Conservation (phyloP, 2,113 vertebrate species). For the Pluvialis apricaria region DNA sequence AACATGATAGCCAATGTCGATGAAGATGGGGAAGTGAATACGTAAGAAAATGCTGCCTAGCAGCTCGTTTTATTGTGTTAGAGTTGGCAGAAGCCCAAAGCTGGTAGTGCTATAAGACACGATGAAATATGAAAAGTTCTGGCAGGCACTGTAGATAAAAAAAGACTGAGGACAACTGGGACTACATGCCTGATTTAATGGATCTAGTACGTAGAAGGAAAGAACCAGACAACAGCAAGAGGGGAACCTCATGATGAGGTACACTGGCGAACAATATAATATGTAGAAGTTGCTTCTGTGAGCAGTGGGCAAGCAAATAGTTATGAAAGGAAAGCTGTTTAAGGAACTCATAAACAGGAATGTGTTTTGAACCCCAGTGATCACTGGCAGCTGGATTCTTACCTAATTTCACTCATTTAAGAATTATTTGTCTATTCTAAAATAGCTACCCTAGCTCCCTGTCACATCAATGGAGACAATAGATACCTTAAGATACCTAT, state of each 20-base stretch:
- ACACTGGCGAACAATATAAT: background rate
- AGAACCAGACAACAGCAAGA: background rate
- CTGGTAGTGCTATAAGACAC: background rate
- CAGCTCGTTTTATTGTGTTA: background rate
- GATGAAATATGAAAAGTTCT: constrained; percentile 5
- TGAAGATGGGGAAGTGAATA: background rate
- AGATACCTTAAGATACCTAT: background rate
- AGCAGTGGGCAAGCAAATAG: background rate
- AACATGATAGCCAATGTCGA: background rate
- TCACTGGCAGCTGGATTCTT: background rate
- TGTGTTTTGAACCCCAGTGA: background rate
- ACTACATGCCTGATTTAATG: background rate
- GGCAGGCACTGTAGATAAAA: background rate
- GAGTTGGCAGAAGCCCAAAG: constrained; percentile 3
- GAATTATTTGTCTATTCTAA: background rate
- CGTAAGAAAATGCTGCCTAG: background rate
- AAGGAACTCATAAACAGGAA: background rate
- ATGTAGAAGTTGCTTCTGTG: background rate
- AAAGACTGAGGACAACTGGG: background rate
- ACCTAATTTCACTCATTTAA: background rate
- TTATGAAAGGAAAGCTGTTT: background rate
- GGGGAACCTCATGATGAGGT: background rate
- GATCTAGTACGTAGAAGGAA: background rate
- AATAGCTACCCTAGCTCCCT: background rate
- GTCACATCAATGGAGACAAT: background rate